Base-by-base conservation (phyloP, 2,888 invertebrate genomes). In the Junonia oenone region DNA sequence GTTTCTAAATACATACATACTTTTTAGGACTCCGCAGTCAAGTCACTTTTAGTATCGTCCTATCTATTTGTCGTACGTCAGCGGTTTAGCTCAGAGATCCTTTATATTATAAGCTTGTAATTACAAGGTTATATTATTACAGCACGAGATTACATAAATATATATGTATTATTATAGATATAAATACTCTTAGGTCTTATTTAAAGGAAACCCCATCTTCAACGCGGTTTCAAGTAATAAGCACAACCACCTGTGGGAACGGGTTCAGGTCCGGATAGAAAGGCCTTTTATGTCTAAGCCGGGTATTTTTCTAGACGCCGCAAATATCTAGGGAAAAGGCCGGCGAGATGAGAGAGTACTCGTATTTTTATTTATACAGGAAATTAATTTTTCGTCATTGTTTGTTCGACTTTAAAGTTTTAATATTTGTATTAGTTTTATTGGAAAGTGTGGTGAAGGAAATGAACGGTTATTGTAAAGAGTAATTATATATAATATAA, bases 181-280 rank as follows among this genome's bases (percentile, higher is more conserved):
- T 6, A 27, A 4, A 27, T 27, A n/a, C n/a, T n/a, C n/a, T n/a
- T n/a, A n/a, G n/a, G n/a, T n/a, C n/a, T 27, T 27, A n/a, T n/a
- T 14, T 37, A 15, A 37, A 6, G 8, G 15, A 38, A 14, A 15
- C 8, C 38, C 9, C 14, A 17, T 9, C 17, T 9, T 17, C 13
- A 40, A 40, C 19, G 43, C 17, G 22, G 22, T 47, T 47, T n/a
- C 19, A n/a, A 22, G 43, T 43, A 43, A 13, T n/a, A 43, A 17
- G 38, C 26, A 26, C 53, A 47, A 40, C 47, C 53, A 48, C 47
- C 53, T 54, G 53, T 54, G 33, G 40, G 53, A 26, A 40, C 53
- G 31, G 19, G 11, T 17, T 9, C 19, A 40, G n/a, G 5, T 40
- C 43, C 26, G 22, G 2, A 43, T 6, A 26, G 2, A 26, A 43